Percentiles rank a stretch among this genome's conserved stretches.
Evolutionary conservation across 1,140 invertebrate species (phyloP).

Genomic region (Myzus persicae): DNA sequence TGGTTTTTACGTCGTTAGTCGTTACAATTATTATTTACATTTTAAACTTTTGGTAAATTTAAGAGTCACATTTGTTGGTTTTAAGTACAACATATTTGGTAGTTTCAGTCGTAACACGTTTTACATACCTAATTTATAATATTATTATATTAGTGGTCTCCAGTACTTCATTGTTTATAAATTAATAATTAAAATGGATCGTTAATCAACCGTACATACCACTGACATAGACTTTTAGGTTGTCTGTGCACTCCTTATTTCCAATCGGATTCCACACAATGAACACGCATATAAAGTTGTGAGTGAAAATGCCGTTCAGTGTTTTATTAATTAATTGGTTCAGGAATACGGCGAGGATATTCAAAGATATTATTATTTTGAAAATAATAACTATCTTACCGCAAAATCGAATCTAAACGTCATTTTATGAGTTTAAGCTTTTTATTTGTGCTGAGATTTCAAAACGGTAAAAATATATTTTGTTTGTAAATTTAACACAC

Average conservation of each 20-base stretch:
- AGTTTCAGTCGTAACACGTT: no score
- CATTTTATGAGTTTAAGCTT: not conserved
- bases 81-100: no score
- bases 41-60: no score
- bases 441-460: not conserved
- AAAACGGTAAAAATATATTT: not conserved
- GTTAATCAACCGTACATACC: not conserved
- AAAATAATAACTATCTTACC: not conserved
- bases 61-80: no score
- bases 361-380: not conserved
- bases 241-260: not conserved
- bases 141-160: no score
- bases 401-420: not conserved
- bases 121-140: no score
- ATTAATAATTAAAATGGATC: not conserved
- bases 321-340: not conserved
- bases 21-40: no score
- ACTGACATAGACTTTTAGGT: not conserved
- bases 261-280: not conserved
- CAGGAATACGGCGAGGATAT: not conserved
- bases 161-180: not conserved
- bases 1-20: no score
- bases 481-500: not conserved
- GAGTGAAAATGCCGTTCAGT: not conserved
- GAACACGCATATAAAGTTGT: not conserved